Base-by-base conservation (phyloP, 2,113 vertebrate species). In the Pelvicachromis taeniatus region DNA sequence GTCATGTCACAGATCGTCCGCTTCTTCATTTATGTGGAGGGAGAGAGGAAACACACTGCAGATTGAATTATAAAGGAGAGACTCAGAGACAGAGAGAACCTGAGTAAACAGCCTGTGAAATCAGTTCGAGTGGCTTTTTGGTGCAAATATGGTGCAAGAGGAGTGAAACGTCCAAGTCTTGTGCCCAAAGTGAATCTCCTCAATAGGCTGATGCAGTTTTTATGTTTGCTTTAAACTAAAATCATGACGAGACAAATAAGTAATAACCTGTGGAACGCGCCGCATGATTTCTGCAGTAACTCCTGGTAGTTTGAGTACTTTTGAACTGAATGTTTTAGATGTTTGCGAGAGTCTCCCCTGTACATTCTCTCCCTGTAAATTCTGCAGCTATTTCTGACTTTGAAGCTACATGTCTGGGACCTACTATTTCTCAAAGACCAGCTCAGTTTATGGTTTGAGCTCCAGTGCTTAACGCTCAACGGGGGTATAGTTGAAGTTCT, bases 71-170 rank as follows among this genome's bases (percentile, higher is more conserved):
- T 83, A 45, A 83, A 61, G 19, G 48, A 26, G 33, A 79, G 75
- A 54, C 11, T 13, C 75, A 38, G 48, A 53, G 73, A 6, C 29
- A 35, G 29, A 54, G 17, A n/a, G 68, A 31, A 78, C 53, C 77
- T 12, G 54, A 42, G 82, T 77, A 85, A 85, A 83, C 68, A 73
- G 68, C 42, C 42, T 50, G 68, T 50, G 68, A 73, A 90, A 89
- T 59, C 13, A 10, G 8, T 13, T 52, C 68, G 13, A 48, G 42
- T 48, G 68, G 68, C 23, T 11, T 14, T 65, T 77, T 38, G 35
- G 31, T 13, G 29, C 54, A 61, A 61, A 53, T 26, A 31, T 21
- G 29, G 9, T 86, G 50, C 23, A 48, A 50, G 53, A 42, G 9
- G 42, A 45, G 65, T 13, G 83, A 84, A 84, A 79, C 19, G 17